Conservation (phyloP, 1,140 invertebrate species). For the Mya arenaria region DNA sequence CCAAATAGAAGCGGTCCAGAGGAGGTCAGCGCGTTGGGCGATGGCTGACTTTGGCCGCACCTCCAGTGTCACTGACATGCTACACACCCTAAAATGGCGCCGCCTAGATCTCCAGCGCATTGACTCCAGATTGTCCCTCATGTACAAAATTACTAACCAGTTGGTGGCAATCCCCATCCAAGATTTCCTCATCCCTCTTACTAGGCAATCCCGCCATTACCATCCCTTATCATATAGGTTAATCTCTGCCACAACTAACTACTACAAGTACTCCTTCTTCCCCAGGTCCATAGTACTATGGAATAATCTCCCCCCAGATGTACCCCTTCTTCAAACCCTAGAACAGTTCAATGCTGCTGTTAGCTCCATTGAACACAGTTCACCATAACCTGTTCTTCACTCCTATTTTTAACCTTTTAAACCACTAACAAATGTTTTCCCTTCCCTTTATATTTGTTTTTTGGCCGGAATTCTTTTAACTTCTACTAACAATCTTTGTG, state of each 20-base stretch:
- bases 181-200: not conserved
- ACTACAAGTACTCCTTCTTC: constrained; percentile 21
- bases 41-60: constrained; percentile 8
- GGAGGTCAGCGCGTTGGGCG: constrained; percentile 2
- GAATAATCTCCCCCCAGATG: constrained; percentile 21
- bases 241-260: not conserved
- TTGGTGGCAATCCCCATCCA: constrained; percentile 3
- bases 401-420: too few species aligned
- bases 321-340: too few species aligned
- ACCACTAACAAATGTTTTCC: too few species aligned
- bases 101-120: not conserved
- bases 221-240: not conserved
- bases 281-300: not conserved
- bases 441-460: too few species aligned
- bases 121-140: not conserved
- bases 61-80: constrained; percentile 17
- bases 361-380: too few species aligned
- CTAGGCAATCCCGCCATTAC: not conserved
- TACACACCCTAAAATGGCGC: constrained; percentile 3
- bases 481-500: too few species aligned
- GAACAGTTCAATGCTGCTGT: too few species aligned
- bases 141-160: not conserved
- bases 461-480: too few species aligned
- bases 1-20: constrained; percentile 5
- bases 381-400: too few species aligned